Percentiles rank a stretch among this genome's conserved stretches.
These are phyloP conservation scores for Botrylloides violaceus DNA, from an alignment of 23 tunicate species.

Conservation along the genomic window DNA sequence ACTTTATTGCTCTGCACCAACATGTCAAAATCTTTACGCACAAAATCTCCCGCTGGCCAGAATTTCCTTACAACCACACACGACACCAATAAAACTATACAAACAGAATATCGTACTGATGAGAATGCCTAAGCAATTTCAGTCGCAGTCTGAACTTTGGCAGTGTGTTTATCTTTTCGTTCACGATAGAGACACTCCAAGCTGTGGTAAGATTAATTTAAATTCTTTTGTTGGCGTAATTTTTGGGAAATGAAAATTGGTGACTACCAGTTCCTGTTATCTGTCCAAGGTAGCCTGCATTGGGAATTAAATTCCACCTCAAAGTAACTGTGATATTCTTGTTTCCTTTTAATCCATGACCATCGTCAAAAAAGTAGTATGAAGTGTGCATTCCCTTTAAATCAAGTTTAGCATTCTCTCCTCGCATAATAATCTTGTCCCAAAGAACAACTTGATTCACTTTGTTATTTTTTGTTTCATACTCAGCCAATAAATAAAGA, in stretches of 20 bases:
- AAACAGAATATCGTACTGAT: too few species aligned
- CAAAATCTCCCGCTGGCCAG: too few species aligned
- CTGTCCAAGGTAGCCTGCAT: constrained; percentile 88
- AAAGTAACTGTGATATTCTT: constrained; percentile 59
- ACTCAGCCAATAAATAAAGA: constrained; percentile 90
- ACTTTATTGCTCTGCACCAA: too few species aligned
- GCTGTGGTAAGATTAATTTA: too few species aligned
- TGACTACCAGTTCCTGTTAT: constrained; percentile 56
- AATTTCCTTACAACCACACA: too few species aligned
- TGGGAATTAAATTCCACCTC: constrained; percentile 95
- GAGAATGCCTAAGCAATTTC: too few species aligned
- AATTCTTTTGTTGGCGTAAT: constrained; percentile 19
- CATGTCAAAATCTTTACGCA: too few species aligned
- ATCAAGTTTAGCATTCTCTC: constrained; percentile 53
- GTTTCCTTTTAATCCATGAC: constrained; percentile 58
- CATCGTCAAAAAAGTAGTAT: constrained; percentile 99
- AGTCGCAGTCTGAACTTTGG: too few species aligned
- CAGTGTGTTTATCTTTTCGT: too few species aligned
- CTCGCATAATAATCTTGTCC: constrained; percentile 92
- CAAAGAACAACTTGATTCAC: constrained; percentile 94
- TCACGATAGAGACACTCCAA: too few species aligned
- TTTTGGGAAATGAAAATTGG: constrained; percentile 45
- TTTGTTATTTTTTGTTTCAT: constrained; percentile 80
- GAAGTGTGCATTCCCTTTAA: constrained; percentile 47
- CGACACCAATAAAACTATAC: too few species aligned